Percentiles rank a stretch among this genome's conserved stretches.
These are phyloP conservation scores for Lepas anatifera DNA, from an alignment of 2,888 invertebrate species.

Conservation along the genomic window DNA sequence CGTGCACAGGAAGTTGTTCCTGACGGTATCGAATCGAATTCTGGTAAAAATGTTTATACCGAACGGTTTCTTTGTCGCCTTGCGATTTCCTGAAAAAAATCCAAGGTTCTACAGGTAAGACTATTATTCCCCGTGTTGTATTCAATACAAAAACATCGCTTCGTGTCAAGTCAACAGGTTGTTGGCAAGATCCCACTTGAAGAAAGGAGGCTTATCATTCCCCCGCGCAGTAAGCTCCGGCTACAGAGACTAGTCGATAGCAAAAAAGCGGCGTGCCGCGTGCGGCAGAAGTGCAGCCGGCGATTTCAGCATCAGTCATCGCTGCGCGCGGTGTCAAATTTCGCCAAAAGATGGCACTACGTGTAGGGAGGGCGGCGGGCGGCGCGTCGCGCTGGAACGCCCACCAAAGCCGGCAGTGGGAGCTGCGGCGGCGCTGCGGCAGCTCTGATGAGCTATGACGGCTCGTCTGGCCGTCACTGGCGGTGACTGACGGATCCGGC, in stretches of 20 bases:
- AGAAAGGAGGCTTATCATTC: neutral
- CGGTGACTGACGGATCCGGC: neutral
- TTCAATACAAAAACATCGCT: neutral
- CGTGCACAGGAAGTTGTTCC: too few species aligned
- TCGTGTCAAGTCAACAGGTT: neutral
- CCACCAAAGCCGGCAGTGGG: neutral
- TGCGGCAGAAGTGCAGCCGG: too few species aligned
- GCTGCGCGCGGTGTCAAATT: neutral
- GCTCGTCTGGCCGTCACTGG: neutral
- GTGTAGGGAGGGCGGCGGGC: neutral
- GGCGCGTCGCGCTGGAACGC: neutral
- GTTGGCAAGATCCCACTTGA: neutral
- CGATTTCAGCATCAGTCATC: neutral
- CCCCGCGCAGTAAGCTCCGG: neutral
- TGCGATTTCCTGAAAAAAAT: too few species aligned
- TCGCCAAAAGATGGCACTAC: neutral
- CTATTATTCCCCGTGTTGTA: too few species aligned
- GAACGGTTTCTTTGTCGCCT: too few species aligned
- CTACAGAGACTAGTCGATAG: neutral
- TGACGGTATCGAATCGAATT: too few species aligned
- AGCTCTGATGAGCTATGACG: neutral
- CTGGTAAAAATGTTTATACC: too few species aligned
- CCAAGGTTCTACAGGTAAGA: too few species aligned
- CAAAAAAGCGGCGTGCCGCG: too few species aligned
- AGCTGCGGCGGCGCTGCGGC: neutral